phyloP scores from a whole-genome alignment of 2,113 vertebrate genomes.

The Amphilophus citrinellus region DNA sequence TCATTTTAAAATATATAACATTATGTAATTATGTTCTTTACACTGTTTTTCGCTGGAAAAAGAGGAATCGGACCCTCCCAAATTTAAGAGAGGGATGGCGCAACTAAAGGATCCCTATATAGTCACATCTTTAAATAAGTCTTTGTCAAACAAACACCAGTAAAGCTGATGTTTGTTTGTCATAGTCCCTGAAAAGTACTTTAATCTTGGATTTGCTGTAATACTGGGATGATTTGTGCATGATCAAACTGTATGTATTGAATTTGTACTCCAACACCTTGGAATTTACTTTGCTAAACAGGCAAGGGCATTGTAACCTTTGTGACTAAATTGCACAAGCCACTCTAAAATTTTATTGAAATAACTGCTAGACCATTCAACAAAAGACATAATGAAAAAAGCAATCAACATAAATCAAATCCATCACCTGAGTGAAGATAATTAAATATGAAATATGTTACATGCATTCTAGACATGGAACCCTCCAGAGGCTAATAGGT shows the following conservation, averaged over 20 bases:
- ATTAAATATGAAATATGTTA: slow-evolving; percentile 38
- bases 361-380: slow-evolving; percentile 1
- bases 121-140: background rate
- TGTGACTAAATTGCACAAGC: background rate
- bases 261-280: background rate
- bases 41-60: background rate
- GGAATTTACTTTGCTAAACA: background rate
- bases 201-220: background rate
- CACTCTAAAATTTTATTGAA: background rate
- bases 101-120: background rate
- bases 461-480: slow-evolving; percentile 9
- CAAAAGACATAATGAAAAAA: background rate
- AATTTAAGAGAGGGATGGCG: background rate
- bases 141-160: background rate
- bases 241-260: background rate
- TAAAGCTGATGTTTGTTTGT: background rate
- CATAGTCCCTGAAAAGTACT: background rate
- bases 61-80: background rate
- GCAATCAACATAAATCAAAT: slow-evolving; percentile 6
- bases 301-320: too few species aligned
- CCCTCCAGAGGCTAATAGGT: slow-evolving; percentile 10
- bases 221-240: background rate
- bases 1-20: background rate
- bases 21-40: background rate
- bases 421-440: slow-evolving; percentile 16